These are phyloP conservation scores for Drosophila nr. perissopoda DNA, from an alignment of 2,888 invertebrate species.

Conservation along the genomic window DNA sequence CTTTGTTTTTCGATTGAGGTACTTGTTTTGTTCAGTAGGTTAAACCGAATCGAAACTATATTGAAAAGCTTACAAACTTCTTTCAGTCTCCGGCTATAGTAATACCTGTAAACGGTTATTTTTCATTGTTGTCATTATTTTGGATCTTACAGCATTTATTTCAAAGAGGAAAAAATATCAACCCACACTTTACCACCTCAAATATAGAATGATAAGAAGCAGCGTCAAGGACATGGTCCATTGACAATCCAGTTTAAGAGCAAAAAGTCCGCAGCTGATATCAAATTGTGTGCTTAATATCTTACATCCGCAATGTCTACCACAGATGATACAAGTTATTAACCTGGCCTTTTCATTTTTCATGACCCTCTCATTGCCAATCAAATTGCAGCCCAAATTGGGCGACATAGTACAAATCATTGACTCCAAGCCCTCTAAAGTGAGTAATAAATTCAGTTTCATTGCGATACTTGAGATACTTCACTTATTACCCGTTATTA, in stretches of 20 bases:
- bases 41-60: no score
- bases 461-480: neutral
- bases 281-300: neutral
- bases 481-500: neutral
- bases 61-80: no score
- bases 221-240: neutral
- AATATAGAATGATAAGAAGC: neutral
- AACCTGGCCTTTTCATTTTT: neutral
- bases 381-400: constrained; percentile 1
- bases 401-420: constrained; percentile 12
- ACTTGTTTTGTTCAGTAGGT: neutral
- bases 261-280: neutral
- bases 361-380: neutral
- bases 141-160: neutral
- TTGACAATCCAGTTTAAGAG: neutral
- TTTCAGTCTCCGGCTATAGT: no score
- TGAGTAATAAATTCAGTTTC: neutral
- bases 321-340: neutral
- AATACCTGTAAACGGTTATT: neutral
- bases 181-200: neutral
- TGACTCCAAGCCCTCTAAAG: neutral
- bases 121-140: neutral
- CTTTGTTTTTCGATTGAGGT: neutral
- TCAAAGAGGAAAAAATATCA: neutral
- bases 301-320: neutral